Percentiles rank a stretch among this genome's conserved stretches.
These are phyloP conservation scores for Myotis findleyi DNA, from an alignment of 2,797 vertebrate genomes.

Conservation along the genomic window DNA sequence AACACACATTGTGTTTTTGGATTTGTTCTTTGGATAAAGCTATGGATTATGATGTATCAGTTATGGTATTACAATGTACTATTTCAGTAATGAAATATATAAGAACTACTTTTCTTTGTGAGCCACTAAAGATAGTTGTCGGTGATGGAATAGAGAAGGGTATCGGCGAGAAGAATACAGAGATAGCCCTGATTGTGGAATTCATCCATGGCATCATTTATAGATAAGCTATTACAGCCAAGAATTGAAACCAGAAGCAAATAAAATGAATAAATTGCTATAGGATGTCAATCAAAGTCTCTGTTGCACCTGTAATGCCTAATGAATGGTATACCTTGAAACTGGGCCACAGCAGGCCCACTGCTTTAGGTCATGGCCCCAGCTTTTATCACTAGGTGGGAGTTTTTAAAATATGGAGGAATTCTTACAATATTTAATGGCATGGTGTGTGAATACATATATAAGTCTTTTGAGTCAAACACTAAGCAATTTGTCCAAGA, in stretches of 20 bases:
- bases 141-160: neutral
- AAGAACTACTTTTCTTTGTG: neutral
- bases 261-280: neutral
- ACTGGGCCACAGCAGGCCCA: neutral
- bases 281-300: neutral
- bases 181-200: neutral
- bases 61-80: neutral
- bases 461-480: neutral
- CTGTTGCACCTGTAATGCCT: neutral
- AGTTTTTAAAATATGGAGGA: neutral
- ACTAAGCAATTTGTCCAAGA: too few species aligned
- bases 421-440: neutral
- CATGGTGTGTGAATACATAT: neutral
- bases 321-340: neutral
- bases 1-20: neutral
- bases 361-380: neutral
- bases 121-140: neutral
- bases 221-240: neutral
- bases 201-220: neutral
- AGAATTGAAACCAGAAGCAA: neutral
- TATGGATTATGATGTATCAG: neutral
- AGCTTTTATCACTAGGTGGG: neutral
- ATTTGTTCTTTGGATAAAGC: constrained; percentile 19
- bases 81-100: neutral
- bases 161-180: neutral